phyloP scores from a whole-genome alignment of 64 coral and sea anemone genomes.

The Montipora efflorescens region DNA sequence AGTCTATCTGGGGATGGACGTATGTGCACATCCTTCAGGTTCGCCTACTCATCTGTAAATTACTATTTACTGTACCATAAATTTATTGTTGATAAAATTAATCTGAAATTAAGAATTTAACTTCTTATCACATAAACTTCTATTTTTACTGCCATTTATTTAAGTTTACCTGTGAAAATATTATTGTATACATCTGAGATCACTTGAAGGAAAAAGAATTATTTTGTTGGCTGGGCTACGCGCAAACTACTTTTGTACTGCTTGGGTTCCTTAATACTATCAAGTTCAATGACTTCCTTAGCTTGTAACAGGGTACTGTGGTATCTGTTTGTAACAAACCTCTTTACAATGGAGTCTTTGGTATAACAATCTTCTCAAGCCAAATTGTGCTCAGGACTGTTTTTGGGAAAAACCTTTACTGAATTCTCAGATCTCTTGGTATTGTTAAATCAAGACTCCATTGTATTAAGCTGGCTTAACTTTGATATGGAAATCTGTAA shows the following conservation, averaged over 20 bases:
- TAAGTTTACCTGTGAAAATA: background rate
- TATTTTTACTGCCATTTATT: constrained; percentile 4
- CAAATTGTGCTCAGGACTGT: no score
- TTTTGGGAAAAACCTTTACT: no score
- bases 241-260: background rate
- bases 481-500: no score
- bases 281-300: background rate
- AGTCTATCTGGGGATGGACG: background rate
- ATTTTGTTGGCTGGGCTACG: background rate
- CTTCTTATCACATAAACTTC: background rate
- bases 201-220: background rate
- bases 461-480: background rate
- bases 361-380: background rate
- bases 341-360: background rate
- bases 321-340: no score
- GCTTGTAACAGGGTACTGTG: no score
- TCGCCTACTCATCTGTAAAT: no score
- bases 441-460: no score
- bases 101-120: background rate
- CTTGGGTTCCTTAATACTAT: background rate
- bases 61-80: background rate
- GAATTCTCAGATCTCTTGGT: no score
- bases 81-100: background rate
- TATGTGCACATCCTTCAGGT: background rate
- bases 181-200: constrained; percentile 25